A percentile compares a stretch with the other conserved stretches of the same genome.
Evolutionary conservation across 2,113 vertebrate species (phyloP).

Genomic region (Naja naja): DNA sequence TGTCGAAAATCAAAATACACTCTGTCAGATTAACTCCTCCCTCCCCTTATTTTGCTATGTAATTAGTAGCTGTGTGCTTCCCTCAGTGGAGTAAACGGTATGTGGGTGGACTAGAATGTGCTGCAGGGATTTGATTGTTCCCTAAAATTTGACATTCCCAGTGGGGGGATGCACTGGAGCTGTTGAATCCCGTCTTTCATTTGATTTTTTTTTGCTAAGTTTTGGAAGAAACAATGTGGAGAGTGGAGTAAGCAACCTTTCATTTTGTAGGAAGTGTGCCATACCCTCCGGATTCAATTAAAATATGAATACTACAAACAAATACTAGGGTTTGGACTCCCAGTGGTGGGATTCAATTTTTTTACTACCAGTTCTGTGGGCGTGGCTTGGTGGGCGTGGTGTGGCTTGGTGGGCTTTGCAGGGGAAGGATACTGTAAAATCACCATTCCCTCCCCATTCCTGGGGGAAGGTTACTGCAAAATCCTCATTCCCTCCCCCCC

Average conservation of each 20-base stretch:
- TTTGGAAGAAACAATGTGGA: not conserved
- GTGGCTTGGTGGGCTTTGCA: too few species aligned
- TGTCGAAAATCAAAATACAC: conserved; percentile 12
- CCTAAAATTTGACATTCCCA: not conserved
- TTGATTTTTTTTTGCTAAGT: not conserved
- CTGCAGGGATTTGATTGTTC: not conserved
- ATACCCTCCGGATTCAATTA: not conserved
- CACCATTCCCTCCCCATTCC: too few species aligned
- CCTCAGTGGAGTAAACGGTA: not conserved
- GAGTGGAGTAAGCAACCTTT: not conserved
- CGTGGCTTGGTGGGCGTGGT: too few species aligned
- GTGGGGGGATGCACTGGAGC: too few species aligned
- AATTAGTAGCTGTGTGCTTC: conserved; percentile 8
- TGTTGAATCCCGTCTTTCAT: not conserved
- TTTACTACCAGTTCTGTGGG: too few species aligned
- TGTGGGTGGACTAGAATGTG: conserved; percentile 19
- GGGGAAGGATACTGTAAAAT: too few species aligned
- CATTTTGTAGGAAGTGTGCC: not conserved
- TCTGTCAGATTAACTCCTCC: conserved; percentile 14
- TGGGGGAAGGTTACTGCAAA: too few species aligned
- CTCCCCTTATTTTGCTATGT: conserved; percentile 6
- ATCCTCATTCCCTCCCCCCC: too few species aligned
- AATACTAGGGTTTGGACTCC: not conserved
- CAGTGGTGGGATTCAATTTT: too few species aligned
- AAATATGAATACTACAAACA: not conserved